A percentile compares a stretch with the other conserved stretches of the same genome.
These are phyloP conservation scores for Trachelus tabidus DNA, from an alignment of 2,888 invertebrate species.

Conservation along the genomic window DNA sequence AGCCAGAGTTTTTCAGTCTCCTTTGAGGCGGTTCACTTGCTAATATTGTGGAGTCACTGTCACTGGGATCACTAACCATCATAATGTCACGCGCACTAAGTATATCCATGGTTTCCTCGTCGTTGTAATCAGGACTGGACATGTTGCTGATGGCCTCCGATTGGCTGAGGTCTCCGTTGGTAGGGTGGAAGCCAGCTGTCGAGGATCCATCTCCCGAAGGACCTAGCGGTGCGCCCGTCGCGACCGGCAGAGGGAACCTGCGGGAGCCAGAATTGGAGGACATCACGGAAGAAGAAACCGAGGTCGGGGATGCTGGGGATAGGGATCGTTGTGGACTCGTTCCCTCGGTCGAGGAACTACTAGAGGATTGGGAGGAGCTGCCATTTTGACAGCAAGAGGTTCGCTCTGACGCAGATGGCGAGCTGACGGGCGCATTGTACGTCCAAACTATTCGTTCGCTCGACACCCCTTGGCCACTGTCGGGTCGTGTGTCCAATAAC, in stretches of 20 bases:
- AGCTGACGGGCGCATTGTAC: conserved; percentile 86
- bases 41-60: conserved; percentile 88
- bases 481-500: conserved; percentile 81
- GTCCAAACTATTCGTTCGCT: conserved; percentile 88
- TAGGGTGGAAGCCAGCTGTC: conserved; percentile 46
- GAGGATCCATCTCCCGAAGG: conserved; percentile 17
- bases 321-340: conserved; percentile 70
- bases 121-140: conserved; percentile 90
- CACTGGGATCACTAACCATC: conserved; percentile 91
- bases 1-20: conserved; percentile 62
- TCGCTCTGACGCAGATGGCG: conserved; percentile 68
- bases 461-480: conserved; percentile 69
- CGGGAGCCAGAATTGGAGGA: conserved; percentile 80
- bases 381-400: conserved; percentile 69
- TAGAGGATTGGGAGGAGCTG: conserved; percentile 67
- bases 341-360: conserved; percentile 59
- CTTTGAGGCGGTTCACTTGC: conserved; percentile 82
- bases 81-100: conserved; percentile 77
- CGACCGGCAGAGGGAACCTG: conserved; percentile 68
- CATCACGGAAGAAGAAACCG: conserved; percentile 89
- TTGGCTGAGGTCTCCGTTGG: conserved; percentile 81
- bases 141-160: conserved; percentile 90
- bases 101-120: conserved; percentile 85
- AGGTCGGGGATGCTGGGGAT: conserved; percentile 85
- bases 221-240: conserved; percentile 27